phyloP scores from a whole-genome alignment of 2,797 vertebrate species.

The Lepilemur ruficaudatus region DNA sequence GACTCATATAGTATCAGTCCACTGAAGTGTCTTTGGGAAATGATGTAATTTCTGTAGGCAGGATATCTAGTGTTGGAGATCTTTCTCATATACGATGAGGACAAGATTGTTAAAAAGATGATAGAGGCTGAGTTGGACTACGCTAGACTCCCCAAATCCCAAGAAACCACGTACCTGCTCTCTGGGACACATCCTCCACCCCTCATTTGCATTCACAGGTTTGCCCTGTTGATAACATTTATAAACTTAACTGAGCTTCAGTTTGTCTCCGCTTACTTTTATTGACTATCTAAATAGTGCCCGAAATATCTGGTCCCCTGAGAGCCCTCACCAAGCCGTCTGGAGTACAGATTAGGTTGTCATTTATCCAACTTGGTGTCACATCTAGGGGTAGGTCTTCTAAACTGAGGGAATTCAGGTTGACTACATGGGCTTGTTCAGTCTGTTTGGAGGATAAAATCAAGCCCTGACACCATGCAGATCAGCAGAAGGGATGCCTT shows the following conservation, averaged over 20 bases:
- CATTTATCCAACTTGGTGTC: not conserved
- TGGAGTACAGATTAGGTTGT: not conserved
- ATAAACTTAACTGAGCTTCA: not conserved
- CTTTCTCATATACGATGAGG: not conserved
- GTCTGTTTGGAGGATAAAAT: not conserved
- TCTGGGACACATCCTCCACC: not conserved
- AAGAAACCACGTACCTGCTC: not conserved
- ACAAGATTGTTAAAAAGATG: not conserved
- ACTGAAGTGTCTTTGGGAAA: not conserved
- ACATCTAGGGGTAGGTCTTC: not conserved
- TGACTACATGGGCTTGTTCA: rapidly evolving
- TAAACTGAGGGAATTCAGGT: not conserved
- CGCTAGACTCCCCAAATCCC: not conserved
- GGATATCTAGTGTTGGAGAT: not conserved
- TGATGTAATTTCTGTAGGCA: not conserved
- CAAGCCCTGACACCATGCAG: not conserved
- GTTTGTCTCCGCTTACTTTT: conserved; percentile 28
- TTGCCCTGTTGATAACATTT: not conserved
- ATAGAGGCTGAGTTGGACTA: not conserved
- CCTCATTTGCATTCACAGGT: not conserved
- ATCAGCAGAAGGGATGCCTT: not conserved
- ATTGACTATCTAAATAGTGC: not conserved
- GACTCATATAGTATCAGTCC: not conserved
- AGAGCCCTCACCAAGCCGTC: not conserved
- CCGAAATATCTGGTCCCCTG: not conserved